phyloP scores from a whole-genome alignment of 1,140 invertebrate species.

The Propsilocerus akamusi region DNA sequence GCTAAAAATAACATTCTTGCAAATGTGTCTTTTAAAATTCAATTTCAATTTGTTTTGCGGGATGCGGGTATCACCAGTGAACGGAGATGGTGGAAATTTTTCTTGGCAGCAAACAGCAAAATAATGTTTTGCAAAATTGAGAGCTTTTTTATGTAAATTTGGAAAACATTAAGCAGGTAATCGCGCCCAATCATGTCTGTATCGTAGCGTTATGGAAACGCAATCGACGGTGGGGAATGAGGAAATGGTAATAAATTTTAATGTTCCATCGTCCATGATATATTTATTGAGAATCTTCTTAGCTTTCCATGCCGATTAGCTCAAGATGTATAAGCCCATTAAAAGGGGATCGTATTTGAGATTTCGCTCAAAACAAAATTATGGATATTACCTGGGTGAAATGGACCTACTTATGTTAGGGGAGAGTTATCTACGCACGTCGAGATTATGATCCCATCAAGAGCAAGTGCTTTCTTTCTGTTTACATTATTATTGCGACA shows the following conservation, averaged over 20 bases:
- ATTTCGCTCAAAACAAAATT: not conserved
- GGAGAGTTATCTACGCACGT: too few relatives aligned
- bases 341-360: not conserved
- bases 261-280: conserved; percentile 1
- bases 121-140: not conserved
- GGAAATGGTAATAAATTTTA: not conserved
- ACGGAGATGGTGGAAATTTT: not conserved
- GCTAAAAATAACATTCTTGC: too few relatives aligned
- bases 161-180: not conserved
- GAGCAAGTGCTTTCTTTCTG: not conserved
- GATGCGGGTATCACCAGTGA: not conserved
- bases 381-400: not conserved
- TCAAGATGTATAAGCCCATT: too few relatives aligned
- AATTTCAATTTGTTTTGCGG: not conserved
- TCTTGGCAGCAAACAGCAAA: not conserved
- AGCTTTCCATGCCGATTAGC: too few relatives aligned
- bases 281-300: conserved; percentile 2
- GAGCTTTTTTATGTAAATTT: conserved; percentile 4
- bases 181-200: not conserved
- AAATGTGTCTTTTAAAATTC: too few relatives aligned
- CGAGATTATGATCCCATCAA: not conserved
- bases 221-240: not conserved
- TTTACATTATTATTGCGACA: not conserved
- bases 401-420: not conserved
- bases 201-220: not conserved